A percentile compares a stretch with the other conserved stretches of the same genome.
Conservation (phyloP, 1,140 invertebrate genomes). For the Lordiphosa collinella region DNA sequence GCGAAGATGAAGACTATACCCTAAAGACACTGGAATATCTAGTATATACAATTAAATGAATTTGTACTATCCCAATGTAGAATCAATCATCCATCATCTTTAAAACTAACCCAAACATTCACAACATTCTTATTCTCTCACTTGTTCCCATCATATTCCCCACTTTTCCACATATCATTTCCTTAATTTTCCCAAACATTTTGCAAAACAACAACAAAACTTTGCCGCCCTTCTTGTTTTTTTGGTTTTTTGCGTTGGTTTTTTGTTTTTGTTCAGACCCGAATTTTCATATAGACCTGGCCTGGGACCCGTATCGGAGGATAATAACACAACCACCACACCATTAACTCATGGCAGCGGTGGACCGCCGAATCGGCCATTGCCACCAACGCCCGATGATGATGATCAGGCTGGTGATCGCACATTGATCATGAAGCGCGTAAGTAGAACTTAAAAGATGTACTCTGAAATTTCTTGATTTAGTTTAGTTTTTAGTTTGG, state of each 20-base stretch:
- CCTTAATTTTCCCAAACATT: conserved; percentile 26
- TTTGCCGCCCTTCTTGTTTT: conserved; percentile 72
- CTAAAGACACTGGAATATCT: too few species aligned
- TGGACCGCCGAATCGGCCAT: conserved; percentile 92
- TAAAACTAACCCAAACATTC: background rate
- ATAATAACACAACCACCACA: conserved; percentile 72
- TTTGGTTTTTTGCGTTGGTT: conserved; percentile 32
- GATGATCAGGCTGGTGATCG: conserved; percentile 88
- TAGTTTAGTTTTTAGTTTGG: conserved; percentile 55
- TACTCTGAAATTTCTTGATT: conserved; percentile 7
- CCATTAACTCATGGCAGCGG: conserved; percentile 81
- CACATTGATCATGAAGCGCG: conserved; percentile 93
- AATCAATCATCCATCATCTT: background rate
- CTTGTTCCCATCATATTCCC: conserved; percentile 1
- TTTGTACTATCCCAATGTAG: too few species aligned
- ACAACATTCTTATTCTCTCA: too few species aligned
- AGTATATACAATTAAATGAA: too few species aligned
- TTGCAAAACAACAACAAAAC: conserved; percentile 4
- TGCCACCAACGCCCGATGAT: conserved; percentile 96
- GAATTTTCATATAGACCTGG: conserved; percentile 93
- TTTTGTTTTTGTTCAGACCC: conserved; percentile 82
- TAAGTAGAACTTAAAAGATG: conserved; percentile 81
- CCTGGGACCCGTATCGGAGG: conserved; percentile 82
- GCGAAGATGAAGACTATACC: too few species aligned
- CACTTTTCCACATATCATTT: conserved; percentile 17